These are phyloP conservation scores for Lochmaea crataegi DNA, from an alignment of 2,888 invertebrate species.

Conservation along the genomic window DNA sequence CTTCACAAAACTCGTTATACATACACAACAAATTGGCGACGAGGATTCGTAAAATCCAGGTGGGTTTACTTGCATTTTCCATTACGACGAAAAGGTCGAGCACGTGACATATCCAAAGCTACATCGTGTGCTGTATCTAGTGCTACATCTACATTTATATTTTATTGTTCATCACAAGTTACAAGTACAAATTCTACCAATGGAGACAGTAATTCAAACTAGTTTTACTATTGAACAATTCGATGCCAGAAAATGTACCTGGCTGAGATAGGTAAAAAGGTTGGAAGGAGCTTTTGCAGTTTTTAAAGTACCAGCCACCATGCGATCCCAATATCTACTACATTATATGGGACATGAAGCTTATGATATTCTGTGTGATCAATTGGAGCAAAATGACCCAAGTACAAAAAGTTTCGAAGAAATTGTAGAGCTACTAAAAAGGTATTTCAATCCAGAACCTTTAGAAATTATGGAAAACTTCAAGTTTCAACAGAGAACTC, in stretches of 20 bases:
- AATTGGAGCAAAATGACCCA: slow-evolving; percentile 18
- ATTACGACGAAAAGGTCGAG: no score
- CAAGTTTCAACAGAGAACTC: slow-evolving; percentile 48
- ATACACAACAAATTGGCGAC: slow-evolving; percentile 1
- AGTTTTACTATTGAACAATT: slow-evolving; percentile 33
- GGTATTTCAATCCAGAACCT: slow-evolving; percentile 4
- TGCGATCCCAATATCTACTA: slow-evolving; percentile 23
- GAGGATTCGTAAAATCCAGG: background rate
- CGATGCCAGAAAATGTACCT: slow-evolving; percentile 18
- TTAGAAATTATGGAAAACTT: slow-evolving; percentile 44
- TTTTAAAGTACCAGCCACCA: background rate
- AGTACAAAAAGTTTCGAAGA: slow-evolving; percentile 21
- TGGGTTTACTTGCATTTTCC: background rate
- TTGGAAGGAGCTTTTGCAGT: slow-evolving; percentile 37
- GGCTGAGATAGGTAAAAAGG: slow-evolving; percentile 31
- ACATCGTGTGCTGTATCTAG: no score
- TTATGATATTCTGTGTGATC: no score
- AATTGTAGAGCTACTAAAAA: slow-evolving; percentile 17
- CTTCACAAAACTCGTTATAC: background rate
- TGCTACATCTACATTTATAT: no score
- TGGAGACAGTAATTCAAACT: background rate
- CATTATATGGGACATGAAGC: slow-evolving; percentile 15
- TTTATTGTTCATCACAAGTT: background rate
- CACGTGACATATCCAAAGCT: no score
- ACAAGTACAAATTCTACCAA: background rate